Percentiles rank a stretch among this genome's conserved stretches.
phyloP scores from a whole-genome alignment of 1,140 invertebrate genomes.

The Euborellia annulipes region DNA sequence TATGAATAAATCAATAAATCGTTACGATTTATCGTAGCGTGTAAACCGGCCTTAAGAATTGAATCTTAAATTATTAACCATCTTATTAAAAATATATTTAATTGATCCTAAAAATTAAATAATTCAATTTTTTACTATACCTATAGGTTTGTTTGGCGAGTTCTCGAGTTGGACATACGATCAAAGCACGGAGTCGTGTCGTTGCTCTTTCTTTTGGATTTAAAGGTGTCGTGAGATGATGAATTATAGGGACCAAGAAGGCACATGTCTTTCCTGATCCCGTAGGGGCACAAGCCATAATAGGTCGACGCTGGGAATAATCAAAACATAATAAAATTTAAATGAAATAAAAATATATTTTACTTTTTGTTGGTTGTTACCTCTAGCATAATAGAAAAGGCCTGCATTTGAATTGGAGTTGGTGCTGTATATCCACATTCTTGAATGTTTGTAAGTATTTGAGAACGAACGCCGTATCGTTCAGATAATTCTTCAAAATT shows the following conservation, averaged over 20 bases:
- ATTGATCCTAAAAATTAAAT: too few species aligned
- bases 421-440: constrained; percentile 60
- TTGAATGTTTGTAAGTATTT: constrained; percentile 55
- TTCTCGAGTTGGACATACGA: constrained; percentile 85
- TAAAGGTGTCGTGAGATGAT: constrained; percentile 28
- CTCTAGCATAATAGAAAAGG: constrained; percentile 71
- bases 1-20: too few species aligned
- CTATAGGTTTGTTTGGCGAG: constrained; percentile 71
- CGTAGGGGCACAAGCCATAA: constrained; percentile 88
- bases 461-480: constrained; percentile 36
- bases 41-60: too few species aligned
- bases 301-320: constrained; percentile 48
- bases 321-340: constrained; percentile 9
- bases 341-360: neutral
- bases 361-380: constrained; percentile 25
- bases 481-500: constrained; percentile 49
- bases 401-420: constrained; percentile 90
- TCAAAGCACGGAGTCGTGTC: constrained; percentile 61
- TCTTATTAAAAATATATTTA: too few species aligned
- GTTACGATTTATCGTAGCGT: too few species aligned
- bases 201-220: constrained; percentile 38
- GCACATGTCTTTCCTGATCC: constrained; percentile 80
- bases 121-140: too few species aligned
- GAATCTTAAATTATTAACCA: too few species aligned
- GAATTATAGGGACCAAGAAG: constrained; percentile 68